Evolutionary conservation across 2,113 vertebrate species (phyloP).

Genomic region (Pandion haliaetus): DNA sequence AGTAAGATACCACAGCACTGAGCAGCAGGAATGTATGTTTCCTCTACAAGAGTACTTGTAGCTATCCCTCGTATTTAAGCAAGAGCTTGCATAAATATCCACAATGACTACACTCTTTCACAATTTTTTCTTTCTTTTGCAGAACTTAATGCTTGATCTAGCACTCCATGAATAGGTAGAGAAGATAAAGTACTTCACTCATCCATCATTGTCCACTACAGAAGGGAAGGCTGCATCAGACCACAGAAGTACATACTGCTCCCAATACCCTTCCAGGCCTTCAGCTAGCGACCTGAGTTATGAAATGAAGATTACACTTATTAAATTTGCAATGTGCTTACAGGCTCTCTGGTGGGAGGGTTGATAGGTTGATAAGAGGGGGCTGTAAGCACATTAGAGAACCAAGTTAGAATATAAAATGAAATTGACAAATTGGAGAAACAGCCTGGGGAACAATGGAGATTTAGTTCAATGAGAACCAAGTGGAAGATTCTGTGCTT

Average conservation of each 20-base stretch:
- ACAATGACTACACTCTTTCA: background rate
- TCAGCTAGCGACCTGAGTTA: background rate
- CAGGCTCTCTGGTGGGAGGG: background rate
- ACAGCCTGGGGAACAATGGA: background rate
- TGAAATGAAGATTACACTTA: slow-evolving; percentile 33
- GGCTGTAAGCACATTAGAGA: slow-evolving; percentile 6
- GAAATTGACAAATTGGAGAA: slow-evolving; percentile 43
- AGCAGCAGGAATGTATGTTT: background rate
- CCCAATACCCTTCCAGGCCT: background rate
- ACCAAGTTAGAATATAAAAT: slow-evolving; percentile 45
- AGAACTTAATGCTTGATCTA: background rate
- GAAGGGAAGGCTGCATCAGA: background rate
- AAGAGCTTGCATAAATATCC: background rate
- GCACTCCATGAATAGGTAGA: background rate
- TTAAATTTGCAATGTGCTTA: background rate
- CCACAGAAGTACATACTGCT: background rate
- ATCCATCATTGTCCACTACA: background rate
- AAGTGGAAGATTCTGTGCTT: slow-evolving; percentile 17
- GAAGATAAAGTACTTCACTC: background rate
- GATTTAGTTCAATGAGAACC: slow-evolving; percentile 12
- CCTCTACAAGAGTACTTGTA: background rate
- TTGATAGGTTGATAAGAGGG: slow-evolving; percentile 27
- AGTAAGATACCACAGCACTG: background rate
- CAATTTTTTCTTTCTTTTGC: background rate
- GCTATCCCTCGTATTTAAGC: background rate